A percentile compares a stretch with the other conserved stretches of the same genome.
phyloP scores from a whole-genome alignment of 2,113 vertebrate genomes.

The Clinocottus analis region DNA sequence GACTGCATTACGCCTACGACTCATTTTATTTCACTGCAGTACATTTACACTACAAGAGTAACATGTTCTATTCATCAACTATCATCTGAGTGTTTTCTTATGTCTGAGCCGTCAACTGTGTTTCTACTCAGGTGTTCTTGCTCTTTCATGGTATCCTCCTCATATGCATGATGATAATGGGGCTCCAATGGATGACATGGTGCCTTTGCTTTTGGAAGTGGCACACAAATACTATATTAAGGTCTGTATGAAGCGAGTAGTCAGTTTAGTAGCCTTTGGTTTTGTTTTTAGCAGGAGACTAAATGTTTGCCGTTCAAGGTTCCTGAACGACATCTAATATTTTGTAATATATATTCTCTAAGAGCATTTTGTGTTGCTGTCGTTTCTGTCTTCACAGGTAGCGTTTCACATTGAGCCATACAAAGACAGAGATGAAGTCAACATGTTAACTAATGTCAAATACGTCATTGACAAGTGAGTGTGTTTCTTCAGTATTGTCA shows the following conservation, averaged over 20 bases:
- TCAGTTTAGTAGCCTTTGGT: background rate
- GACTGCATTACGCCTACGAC: background rate
- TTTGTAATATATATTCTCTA: background rate
- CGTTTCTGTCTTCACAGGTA: constrained; percentile 82
- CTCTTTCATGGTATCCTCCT: constrained; percentile 96
- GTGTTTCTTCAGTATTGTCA: background rate
- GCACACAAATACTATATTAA: constrained; percentile 94
- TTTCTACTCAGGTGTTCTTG: constrained; percentile 88
- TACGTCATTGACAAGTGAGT: constrained; percentile 96
- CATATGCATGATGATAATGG: constrained; percentile 91
- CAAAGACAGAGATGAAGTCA: constrained; percentile 91
- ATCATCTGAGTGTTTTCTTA: background rate
- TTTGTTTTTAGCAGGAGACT: background rate
- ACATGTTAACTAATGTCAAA: constrained; percentile 90
- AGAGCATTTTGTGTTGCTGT: constrained; percentile 26
- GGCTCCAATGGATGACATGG: constrained; percentile 86
- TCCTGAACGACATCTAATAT: background rate
- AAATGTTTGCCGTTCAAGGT: background rate
- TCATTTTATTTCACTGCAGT: background rate
- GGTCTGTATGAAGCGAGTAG: constrained; percentile 78
- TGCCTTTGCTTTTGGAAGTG: constrained; percentile 90
- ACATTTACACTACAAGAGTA: background rate
- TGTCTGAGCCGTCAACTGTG: constrained; percentile 35
- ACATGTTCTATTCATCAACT: background rate
- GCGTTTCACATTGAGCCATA: constrained; percentile 97